A percentile compares a stretch with the other conserved stretches of the same genome.
phyloP scores from a whole-genome alignment of 2,113 vertebrate species.

The Acrocephalus kingi region DNA sequence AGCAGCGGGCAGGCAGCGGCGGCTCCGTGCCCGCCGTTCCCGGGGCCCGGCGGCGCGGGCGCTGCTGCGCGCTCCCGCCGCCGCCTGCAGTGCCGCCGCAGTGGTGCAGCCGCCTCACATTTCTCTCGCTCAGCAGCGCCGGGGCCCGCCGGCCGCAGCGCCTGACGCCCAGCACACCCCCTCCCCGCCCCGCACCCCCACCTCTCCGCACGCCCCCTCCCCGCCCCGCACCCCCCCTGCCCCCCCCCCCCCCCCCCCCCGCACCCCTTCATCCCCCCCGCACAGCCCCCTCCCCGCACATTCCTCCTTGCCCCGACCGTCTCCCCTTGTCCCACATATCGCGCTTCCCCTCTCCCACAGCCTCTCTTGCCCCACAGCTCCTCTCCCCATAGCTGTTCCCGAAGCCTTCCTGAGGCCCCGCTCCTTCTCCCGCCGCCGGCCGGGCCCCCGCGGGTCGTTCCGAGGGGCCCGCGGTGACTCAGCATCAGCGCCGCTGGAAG shows the following conservation, averaged over 20 bases:
- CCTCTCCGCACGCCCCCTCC: neutral
- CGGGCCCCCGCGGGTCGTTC: neutral
- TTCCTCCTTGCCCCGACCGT: neutral
- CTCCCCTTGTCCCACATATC: neutral
- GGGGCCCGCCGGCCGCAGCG: no score
- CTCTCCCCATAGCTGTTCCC: neutral
- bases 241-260: no score
- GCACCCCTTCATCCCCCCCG: no score
- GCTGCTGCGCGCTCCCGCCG: neutral
- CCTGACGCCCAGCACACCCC: no score
- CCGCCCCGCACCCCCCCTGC: neutral
- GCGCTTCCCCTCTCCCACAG: neutral
- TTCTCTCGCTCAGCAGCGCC: no score
- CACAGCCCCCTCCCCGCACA: neutral
- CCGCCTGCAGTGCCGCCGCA: no score
- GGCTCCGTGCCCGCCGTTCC: neutral
- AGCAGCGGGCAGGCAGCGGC: neutral
- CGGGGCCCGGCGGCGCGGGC: neutral
- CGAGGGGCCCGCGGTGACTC: slow-evolving; percentile 37
- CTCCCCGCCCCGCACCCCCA: neutral
- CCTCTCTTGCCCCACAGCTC: neutral
- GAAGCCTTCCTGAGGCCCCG: neutral
- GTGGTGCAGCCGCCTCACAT: no score
- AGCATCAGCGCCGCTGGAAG: neutral
- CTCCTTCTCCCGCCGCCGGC: neutral